Conservation (phyloP, 2,888 invertebrate species). For the Cerastis leucographa region DNA sequence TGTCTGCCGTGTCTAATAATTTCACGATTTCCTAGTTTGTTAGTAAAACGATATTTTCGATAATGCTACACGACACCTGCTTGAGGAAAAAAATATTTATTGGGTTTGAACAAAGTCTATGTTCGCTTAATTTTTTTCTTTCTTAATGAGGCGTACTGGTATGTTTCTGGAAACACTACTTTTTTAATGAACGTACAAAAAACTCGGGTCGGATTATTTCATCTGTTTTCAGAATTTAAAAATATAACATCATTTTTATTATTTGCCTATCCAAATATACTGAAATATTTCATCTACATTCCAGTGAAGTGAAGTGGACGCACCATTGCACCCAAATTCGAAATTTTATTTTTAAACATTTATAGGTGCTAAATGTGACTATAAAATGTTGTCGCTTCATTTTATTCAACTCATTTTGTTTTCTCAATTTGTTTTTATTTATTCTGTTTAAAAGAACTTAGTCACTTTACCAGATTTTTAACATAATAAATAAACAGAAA, state of each 20-base stretch:
- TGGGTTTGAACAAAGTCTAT: conserved; percentile 12
- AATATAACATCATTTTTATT: background rate
- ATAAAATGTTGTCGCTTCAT: conserved; percentile 19
- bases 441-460: background rate
- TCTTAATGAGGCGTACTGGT: conserved; percentile 39
- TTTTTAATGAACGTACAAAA: conserved; percentile 17
- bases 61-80: conserved; percentile 3
- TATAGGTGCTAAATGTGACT: conserved; percentile 10
- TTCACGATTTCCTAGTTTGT: conserved; percentile 56
- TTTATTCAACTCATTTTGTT: conserved; percentile 17
- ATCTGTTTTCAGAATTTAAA: background rate
- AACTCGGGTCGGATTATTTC: conserved; percentile 3
- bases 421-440: background rate
- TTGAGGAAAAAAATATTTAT: conserved; percentile 34
- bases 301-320: conserved; percentile 8
- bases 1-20: conserved; percentile 69
- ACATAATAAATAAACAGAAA: background rate
- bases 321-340: conserved; percentile 24
- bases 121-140: background rate
- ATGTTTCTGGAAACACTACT: conserved; percentile 6
- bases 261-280: conserved; percentile 2
- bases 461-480: background rate
- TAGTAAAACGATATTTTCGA: conserved; percentile 51
- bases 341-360: conserved; percentile 32
- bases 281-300: conserved; percentile 29